Conservation (phyloP, 2,113 vertebrate species). For the Engystomops pustulosus region DNA sequence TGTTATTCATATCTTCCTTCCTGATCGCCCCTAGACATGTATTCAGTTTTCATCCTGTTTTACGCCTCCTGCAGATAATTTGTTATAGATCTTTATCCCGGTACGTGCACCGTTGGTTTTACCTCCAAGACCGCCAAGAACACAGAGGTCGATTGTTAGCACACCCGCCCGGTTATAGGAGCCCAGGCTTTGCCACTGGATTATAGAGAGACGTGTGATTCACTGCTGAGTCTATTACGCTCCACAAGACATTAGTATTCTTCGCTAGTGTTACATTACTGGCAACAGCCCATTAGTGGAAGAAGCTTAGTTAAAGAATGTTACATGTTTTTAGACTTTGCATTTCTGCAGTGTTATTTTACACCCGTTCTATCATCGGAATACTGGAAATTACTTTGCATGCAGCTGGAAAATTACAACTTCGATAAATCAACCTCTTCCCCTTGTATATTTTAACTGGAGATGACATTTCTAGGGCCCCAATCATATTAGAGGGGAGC, state of each 20-base stretch:
- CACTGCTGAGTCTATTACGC: constrained; percentile 3
- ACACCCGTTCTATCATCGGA: not conserved
- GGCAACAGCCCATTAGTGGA: constrained; percentile 34
- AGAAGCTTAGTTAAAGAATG: constrained; percentile 26
- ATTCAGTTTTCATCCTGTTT: not conserved
- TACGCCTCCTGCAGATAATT: constrained; percentile 7
- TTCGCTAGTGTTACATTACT: constrained; percentile 31
- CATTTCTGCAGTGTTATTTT: not conserved
- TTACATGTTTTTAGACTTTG: not conserved
- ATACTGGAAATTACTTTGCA: not conserved
- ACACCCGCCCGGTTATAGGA: constrained; percentile 1
- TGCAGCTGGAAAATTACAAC: not conserved
- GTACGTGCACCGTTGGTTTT: constrained; percentile 2
- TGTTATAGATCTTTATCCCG: constrained; percentile 10
- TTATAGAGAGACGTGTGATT: constrained; percentile 23
- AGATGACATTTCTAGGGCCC: too few species aligned
- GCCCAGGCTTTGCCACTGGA: not conserved
- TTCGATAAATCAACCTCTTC: too few species aligned
- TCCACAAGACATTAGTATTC: constrained; percentile 26
- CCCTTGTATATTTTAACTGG: too few species aligned
- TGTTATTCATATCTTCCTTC: not conserved
- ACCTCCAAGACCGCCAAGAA: constrained; percentile 12
- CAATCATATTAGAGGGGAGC: too few species aligned
- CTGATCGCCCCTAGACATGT: not conserved
- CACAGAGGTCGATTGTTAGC: constrained; percentile 31